These are phyloP conservation scores for Brachirus orientalis DNA, from an alignment of 2,113 vertebrate genomes.

Conservation along the genomic window DNA sequence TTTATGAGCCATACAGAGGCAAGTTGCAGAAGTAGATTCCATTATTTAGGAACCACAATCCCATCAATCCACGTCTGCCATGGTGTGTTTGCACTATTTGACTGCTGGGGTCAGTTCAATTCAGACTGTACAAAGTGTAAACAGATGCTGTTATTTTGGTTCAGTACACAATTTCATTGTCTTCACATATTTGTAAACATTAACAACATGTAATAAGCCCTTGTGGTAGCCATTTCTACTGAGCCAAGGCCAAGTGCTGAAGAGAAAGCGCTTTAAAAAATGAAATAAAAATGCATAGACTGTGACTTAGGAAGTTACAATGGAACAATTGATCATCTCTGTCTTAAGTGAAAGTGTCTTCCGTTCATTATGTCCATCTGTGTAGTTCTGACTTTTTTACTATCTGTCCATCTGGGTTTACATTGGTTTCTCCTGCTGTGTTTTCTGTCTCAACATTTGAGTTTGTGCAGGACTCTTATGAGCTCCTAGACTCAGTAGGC, in stretches of 20 bases:
- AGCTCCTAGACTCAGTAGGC: conserved; percentile 23
- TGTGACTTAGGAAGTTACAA: background rate
- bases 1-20: conserved; percentile 65
- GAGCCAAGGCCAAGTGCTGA: conserved; percentile 6
- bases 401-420: conserved; percentile 25
- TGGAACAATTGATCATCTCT: conserved; percentile 6
- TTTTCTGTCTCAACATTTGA: conserved; percentile 49
- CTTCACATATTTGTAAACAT: conserved; percentile 48
- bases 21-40: conserved; percentile 72
- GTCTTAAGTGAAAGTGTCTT: conserved; percentile 33
- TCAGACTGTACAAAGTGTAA: conserved; percentile 26
- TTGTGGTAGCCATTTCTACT: background rate
- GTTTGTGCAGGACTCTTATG: conserved; percentile 23
- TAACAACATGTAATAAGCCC: conserved; percentile 22
- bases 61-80: conserved; percentile 49
- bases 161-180: too few species aligned
- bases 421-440: conserved; percentile 17
- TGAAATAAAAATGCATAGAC: conserved; percentile 12
- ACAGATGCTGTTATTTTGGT: conserved; percentile 36
- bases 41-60: conserved; percentile 55
- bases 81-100: conserved; percentile 33
- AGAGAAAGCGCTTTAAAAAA: conserved; percentile 2
- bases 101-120: conserved; percentile 48
- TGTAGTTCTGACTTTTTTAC: conserved; percentile 19
- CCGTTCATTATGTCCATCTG: conserved; percentile 24